Percentiles rank a stretch among this genome's conserved stretches.
Evolutionary conservation across 2,888 invertebrate species (phyloP).

Genomic region (Mellilla xanthometata): DNA sequence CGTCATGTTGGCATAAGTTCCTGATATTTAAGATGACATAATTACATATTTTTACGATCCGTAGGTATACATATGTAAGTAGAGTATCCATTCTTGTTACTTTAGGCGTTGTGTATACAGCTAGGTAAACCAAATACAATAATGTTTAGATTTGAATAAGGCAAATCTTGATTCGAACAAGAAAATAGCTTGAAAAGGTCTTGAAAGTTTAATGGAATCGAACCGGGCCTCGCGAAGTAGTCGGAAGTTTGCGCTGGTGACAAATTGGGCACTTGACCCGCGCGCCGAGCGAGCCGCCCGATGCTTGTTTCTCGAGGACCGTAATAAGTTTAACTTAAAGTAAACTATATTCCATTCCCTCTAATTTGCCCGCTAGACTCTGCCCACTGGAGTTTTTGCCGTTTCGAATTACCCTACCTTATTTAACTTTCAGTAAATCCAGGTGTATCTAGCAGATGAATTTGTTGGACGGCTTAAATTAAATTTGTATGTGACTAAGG

Average conservation of each 20-base stretch:
- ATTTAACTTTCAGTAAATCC: conserved; percentile 8
- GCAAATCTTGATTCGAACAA: conserved; percentile 77
- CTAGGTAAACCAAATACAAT: no score
- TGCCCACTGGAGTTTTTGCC: conserved; percentile 58
- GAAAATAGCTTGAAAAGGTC: conserved; percentile 80
- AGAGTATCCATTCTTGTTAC: no score
- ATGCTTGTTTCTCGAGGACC: conserved; percentile 78
- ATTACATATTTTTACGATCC: neutral
- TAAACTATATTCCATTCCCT: conserved; percentile 81
- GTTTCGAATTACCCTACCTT: conserved; percentile 50
- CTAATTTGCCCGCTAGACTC: conserved; percentile 68
- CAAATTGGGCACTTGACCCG: conserved; percentile 83
- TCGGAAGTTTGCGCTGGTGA: conserved; percentile 79
- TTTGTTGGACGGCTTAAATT: no score
- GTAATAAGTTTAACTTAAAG: conserved; percentile 82
- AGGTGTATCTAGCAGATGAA: neutral
- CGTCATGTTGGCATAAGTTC: conserved; percentile 9
- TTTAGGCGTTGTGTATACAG: no score
- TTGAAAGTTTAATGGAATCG: conserved; percentile 83
- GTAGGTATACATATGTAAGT: no score
- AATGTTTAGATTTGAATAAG: conserved; percentile 76
- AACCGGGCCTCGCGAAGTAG: conserved; percentile 71
- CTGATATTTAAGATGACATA: conserved; percentile 18
- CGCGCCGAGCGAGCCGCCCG: conserved; percentile 65
- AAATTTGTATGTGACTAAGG: no score